Conservation (phyloP, 2,113 vertebrate genomes). For the Hypomesus transpacificus region DNA sequence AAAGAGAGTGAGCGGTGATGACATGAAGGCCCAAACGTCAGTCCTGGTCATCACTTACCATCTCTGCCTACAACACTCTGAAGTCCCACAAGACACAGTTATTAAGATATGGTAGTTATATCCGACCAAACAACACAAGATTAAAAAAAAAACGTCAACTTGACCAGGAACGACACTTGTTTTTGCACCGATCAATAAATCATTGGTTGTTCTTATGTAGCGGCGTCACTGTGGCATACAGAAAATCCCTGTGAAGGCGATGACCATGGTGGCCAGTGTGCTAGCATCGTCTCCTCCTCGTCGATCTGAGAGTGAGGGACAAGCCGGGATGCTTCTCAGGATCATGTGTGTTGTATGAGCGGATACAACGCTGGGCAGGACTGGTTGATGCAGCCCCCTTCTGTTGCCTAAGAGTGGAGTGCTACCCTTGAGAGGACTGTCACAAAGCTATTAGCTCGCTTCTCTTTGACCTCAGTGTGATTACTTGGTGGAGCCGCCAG, state of each 20-base stretch:
- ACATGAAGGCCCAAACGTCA: background rate
- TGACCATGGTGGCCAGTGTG: background rate
- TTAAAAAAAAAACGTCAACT: conserved; percentile 12
- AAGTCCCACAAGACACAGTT: conserved; percentile 12
- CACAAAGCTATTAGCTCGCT: too few relatives aligned
- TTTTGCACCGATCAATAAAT: conserved; percentile 50
- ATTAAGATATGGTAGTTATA: conserved; percentile 27
- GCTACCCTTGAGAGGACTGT: too few relatives aligned
- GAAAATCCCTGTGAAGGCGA: conserved; percentile 10
- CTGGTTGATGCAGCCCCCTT: too few relatives aligned
- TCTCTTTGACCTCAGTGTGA: too few relatives aligned
- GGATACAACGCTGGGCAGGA: too few relatives aligned
- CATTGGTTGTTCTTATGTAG: conserved; percentile 45
- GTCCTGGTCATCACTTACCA: background rate
- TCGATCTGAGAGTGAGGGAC: background rate
- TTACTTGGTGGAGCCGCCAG: too few relatives aligned
- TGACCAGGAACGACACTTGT: conserved; percentile 36
- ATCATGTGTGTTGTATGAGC: too few relatives aligned
- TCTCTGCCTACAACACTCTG: conserved; percentile 4
- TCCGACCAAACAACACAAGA: conserved; percentile 3
- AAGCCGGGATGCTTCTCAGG: too few relatives aligned
- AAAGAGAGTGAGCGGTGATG: too few relatives aligned
- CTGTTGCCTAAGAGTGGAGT: too few relatives aligned
- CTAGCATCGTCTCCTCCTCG: background rate
- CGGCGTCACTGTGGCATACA: conserved; percentile 15